Conservation (phyloP, 2,888 invertebrate species). For the Scaptomyza caliginosa region DNA sequence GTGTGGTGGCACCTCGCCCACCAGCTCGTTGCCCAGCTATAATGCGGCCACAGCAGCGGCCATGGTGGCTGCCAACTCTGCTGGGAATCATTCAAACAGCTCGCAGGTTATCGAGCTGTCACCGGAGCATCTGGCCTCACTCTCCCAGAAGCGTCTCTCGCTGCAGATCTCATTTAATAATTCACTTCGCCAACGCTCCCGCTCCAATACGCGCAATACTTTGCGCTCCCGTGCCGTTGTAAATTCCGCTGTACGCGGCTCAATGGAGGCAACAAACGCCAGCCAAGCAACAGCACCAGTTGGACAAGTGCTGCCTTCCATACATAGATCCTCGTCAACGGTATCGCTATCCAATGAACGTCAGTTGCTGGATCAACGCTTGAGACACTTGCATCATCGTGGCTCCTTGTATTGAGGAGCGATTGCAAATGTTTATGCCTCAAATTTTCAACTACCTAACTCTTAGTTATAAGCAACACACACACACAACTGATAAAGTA, state of each 20-base stretch:
- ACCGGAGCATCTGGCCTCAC: constrained; percentile 82
- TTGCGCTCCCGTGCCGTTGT: constrained; percentile 77
- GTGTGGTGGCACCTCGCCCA: constrained; percentile 67
- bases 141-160: constrained; percentile 83
- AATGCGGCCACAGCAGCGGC: constrained; percentile 57
- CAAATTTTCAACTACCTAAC: constrained; percentile 35
- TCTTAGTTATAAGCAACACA: constrained; percentile 46
- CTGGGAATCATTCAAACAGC: constrained; percentile 30
- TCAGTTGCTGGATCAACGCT: constrained; percentile 71
- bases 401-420: constrained; percentile 77
- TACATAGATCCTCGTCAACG: constrained; percentile 80
- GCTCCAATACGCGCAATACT: constrained; percentile 80
- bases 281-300: constrained; percentile 3
- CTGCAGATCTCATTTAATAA: constrained; percentile 83
- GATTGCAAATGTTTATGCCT: constrained; percentile 4
- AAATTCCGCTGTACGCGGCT: constrained; percentile 52
- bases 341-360: constrained; percentile 74
- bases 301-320: constrained; percentile 60
- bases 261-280: constrained; percentile 36
- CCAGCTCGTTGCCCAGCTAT: constrained; percentile 58
- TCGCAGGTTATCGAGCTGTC: constrained; percentile 82
- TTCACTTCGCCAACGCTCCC: constrained; percentile 71
- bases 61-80: constrained; percentile 34
- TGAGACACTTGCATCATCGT: constrained; percentile 80
- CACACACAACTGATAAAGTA: constrained; percentile 47